phyloP scores from a whole-genome alignment of 2,113 vertebrate genomes.

The Ictalurus furcatus region DNA sequence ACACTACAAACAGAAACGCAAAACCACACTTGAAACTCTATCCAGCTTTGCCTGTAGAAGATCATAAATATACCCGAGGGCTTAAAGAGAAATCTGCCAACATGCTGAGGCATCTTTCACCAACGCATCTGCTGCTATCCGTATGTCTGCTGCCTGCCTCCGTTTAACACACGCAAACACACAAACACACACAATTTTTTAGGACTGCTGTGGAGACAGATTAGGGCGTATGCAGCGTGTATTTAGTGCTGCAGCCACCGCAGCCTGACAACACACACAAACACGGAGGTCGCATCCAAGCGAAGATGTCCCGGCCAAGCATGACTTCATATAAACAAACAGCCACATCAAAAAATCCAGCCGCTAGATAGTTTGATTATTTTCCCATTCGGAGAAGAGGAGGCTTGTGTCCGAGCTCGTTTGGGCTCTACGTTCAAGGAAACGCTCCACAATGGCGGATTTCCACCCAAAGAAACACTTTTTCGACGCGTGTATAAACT shows the following conservation, averaged over 20 bases:
- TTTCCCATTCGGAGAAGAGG: constrained; percentile 42
- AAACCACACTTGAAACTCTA: constrained; percentile 30
- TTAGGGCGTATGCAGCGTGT: constrained; percentile 37
- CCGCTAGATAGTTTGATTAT: constrained; percentile 45
- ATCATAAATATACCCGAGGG: constrained; percentile 26
- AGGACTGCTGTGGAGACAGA: constrained; percentile 37
- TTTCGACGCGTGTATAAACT: constrained; percentile 47
- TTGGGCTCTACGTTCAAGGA: constrained; percentile 38
- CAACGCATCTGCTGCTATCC: constrained; percentile 43
- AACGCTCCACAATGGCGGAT: constrained; percentile 51
- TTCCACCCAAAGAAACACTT: constrained; percentile 51
- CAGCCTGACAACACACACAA: constrained; percentile 50
- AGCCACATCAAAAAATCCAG: constrained; percentile 41
- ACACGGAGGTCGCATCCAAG: constrained; percentile 49
- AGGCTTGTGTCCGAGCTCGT: constrained; percentile 15
- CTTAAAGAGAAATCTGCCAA: constrained; percentile 52
- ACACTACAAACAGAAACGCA: constrained; percentile 36
- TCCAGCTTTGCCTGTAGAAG: constrained; percentile 24
- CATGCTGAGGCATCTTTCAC: constrained; percentile 52
- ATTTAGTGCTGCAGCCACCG: constrained; percentile 40
- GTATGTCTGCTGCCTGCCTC: constrained; percentile 39
- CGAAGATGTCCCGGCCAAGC: constrained; percentile 30
- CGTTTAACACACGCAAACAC: constrained; percentile 32
- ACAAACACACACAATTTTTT: constrained; percentile 40
- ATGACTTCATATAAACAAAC: constrained; percentile 53